Base-by-base conservation (phyloP, 2,888 invertebrate species). In the Agelastica alni region DNA sequence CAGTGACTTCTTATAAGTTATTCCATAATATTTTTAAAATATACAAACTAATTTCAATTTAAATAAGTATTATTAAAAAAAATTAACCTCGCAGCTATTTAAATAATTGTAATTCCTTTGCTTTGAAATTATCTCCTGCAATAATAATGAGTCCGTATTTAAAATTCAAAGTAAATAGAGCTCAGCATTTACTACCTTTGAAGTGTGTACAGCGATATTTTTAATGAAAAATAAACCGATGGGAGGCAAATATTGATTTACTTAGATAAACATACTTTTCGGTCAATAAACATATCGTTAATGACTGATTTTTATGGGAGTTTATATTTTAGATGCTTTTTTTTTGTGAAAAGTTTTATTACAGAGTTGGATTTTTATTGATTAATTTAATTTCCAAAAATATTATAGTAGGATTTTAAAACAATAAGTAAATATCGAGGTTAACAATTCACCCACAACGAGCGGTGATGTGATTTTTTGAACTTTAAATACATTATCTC, bases 171-270 rank as follows among this genome's bases (percentile, higher is more conserved):
- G 51, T 55, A 60, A 60, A 60, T 54, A 57, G 13, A 49, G 44
- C 17, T 42, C 47, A 46, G 34, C 48, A 55, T 55, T 60, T 55
- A 55, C 55, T 57, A 53, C 52, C 60, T 60, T 60, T 60, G 60
- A 60, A 60, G 60, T 60, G 53, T 53, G 43, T 47, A 56, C 56
- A 59, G 43, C 49, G 43, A 51, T 60, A 54, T 59, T 56, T 52
- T 56, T 41, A 49, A 46, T 55, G 54, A 55, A 32, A 41, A 55
- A 52, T 57, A 52, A 55, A 54, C 49, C 28, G 30, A 54, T 47
- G 44, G 28, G 39, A 47, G 42, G 53, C 51, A 56, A 59, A 56
- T 57, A 54, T 57, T 57, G 57, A 49, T 46, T 57, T 53, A 46
- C 46, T 46, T 46, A 46, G 16, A 36, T 26, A 46, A 46, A 46